These are phyloP conservation scores for Dryadula phaetusa DNA, from an alignment of 2,888 invertebrate genomes.

Conservation along the genomic window DNA sequence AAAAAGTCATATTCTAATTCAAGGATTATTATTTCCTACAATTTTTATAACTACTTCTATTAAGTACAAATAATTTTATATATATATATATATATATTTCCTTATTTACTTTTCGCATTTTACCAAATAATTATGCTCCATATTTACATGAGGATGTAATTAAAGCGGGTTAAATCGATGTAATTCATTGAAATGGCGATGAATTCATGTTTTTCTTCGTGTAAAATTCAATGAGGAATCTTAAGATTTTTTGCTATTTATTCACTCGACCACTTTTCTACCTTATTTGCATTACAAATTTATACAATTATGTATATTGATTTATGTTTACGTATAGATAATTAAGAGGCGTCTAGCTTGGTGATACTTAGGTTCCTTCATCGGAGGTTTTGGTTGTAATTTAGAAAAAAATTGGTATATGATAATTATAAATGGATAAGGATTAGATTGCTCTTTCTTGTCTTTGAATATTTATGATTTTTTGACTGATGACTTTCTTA, in stretches of 20 bases:
- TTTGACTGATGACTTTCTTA: no score
- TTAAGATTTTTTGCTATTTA: conserved; percentile 11
- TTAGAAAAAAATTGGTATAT: no score
- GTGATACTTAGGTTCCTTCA: neutral
- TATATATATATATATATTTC: no score
- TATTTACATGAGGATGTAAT: conserved; percentile 2
- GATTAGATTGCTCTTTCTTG: no score
- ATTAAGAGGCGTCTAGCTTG: neutral
- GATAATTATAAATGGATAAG: no score
- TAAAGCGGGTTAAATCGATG: neutral
- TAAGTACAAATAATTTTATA: no score
- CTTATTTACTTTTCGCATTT: conserved; percentile 10
- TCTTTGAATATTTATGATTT: no score
- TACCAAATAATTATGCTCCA: neutral
- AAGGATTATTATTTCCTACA: neutral
- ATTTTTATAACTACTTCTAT: neutral
- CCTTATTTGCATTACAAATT: conserved; percentile 30
- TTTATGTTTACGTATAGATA: neutral
- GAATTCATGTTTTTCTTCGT: conserved; percentile 13
- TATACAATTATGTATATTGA: conserved; percentile 14
- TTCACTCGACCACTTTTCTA: conserved; percentile 29
- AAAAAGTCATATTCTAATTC: no score
- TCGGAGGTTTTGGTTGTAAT: neutral
- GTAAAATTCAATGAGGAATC: conserved; percentile 17
- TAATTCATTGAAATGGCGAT: conserved; percentile 5